These are phyloP conservation scores for Poecilobothrus nobilitatus DNA, from an alignment of 2,888 invertebrate species.

Conservation along the genomic window DNA sequence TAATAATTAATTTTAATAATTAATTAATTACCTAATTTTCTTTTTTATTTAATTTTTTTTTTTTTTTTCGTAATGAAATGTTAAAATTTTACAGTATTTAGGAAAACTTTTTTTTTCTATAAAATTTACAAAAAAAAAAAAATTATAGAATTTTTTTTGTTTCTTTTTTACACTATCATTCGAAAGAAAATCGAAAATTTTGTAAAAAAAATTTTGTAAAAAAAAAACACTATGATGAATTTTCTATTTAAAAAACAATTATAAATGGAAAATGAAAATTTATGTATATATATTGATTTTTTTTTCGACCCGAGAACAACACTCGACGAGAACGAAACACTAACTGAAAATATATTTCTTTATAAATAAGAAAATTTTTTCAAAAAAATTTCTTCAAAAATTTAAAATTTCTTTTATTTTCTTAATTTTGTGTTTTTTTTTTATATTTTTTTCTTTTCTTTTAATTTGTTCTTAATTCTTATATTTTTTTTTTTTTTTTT, in stretches of 20 bases:
- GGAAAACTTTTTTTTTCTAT: too few species aligned
- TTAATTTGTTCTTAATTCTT: too few species aligned
- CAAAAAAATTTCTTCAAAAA: background rate
- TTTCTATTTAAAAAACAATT: conserved; percentile 9
- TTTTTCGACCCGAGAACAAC: conserved; percentile 40
- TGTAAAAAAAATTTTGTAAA: background rate
- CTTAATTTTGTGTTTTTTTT: too few species aligned
- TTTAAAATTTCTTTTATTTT: too few species aligned
- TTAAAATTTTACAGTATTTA: background rate
- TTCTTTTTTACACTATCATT: background rate
- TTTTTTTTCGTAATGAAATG: background rate
- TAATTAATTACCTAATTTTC: conserved; percentile 2
- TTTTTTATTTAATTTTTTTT: background rate
- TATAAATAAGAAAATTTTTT: background rate
- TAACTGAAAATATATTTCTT: conserved; percentile 32
- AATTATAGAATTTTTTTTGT: too few species aligned
- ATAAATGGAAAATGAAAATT: background rate
- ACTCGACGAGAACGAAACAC: conserved; percentile 46
- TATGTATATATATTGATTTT: conserved; percentile 8
- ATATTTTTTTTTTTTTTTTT: too few species aligned
- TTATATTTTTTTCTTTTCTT: too few species aligned
- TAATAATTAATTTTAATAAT: conserved; percentile 7
- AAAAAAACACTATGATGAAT: background rate
- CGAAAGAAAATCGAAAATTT: background rate
- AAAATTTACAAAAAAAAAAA: background rate